phyloP scores from a whole-genome alignment of 2,113 vertebrate species.

The Rhynchomys soricoides region DNA sequence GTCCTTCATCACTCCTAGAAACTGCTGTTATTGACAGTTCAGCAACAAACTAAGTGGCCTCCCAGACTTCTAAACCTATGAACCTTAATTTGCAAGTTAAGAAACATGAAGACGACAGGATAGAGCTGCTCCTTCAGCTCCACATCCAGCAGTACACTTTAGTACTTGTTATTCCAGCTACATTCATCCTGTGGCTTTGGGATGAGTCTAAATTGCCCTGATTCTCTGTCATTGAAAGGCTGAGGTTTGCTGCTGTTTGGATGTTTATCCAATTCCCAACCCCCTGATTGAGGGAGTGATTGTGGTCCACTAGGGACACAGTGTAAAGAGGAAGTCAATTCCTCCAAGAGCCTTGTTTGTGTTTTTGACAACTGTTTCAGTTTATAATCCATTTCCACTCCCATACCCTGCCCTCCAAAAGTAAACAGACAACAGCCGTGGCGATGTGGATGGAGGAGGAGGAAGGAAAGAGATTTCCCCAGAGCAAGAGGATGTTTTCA shows the following conservation, averaged over 20 bases:
- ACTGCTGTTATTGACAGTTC: neutral
- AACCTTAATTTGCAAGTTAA: neutral
- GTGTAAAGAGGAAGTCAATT: conserved; percentile 76
- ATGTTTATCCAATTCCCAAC: conserved; percentile 57
- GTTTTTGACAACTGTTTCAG: conserved; percentile 73
- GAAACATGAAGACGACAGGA: neutral
- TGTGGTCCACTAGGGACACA: conserved; percentile 68
- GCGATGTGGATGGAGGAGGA: conserved; percentile 57
- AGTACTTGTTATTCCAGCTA: neutral
- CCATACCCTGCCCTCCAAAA: conserved; percentile 71
- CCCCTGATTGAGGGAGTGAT: conserved; percentile 65
- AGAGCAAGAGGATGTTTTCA: conserved; percentile 48
- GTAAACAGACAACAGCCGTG: conserved; percentile 65
- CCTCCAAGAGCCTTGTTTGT: conserved; percentile 76
- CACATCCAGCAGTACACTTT: neutral
- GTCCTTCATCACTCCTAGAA: neutral
- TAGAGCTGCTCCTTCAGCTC: neutral
- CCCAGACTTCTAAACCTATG: neutral
- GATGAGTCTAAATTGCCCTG: neutral
- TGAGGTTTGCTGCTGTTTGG: conserved; percentile 76
- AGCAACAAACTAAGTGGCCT: neutral
- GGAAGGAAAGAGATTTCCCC: conserved; percentile 68
- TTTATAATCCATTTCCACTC: conserved; percentile 75
- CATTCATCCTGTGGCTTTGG: neutral
- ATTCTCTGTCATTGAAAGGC: conserved; percentile 56